Evolutionary conservation across 2,797 vertebrate species (phyloP).

Genomic region (Fistularia commersonii): DNA sequence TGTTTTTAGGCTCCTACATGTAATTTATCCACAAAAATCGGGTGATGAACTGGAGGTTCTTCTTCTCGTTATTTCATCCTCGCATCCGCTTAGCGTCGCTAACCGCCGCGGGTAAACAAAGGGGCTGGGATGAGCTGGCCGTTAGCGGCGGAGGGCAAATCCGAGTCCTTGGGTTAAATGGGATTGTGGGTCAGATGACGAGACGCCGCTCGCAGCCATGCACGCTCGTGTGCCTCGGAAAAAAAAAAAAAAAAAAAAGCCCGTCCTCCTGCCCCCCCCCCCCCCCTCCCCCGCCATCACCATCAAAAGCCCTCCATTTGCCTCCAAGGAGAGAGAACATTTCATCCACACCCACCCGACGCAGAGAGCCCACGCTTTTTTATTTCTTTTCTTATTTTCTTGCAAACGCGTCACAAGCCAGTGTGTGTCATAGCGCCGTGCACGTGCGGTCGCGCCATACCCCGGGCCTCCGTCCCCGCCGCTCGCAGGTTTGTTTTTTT

Average conservation of each 20-base stretch:
- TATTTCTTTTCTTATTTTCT: slow-evolving; percentile 15
- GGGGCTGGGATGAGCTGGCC: slow-evolving; percentile 32
- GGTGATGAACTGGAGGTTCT: too few species aligned
- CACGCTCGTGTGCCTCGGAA: slow-evolving; percentile 41
- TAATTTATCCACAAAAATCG: too few species aligned
- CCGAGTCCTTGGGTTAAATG: slow-evolving; percentile 64
- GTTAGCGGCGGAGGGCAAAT: slow-evolving; percentile 55
- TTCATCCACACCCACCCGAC: too few species aligned
- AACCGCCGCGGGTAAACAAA: slow-evolving; percentile 33
- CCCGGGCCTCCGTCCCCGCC: too few species aligned
- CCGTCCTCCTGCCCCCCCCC: slow-evolving; percentile 1
- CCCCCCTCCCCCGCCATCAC: slow-evolving; percentile 18
- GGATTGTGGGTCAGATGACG: slow-evolving; percentile 72
- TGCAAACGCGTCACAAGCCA: slow-evolving; percentile 25
- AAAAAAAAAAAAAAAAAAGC: slow-evolving; percentile 12
- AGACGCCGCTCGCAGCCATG: slow-evolving; percentile 52
- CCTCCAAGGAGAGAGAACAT: slow-evolving; percentile 42
- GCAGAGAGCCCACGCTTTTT: too few species aligned
- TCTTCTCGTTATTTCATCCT: slow-evolving; percentile 4
- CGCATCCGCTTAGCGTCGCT: slow-evolving; percentile 11
- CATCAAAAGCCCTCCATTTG: slow-evolving; percentile 53
- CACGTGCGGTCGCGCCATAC: too few species aligned
- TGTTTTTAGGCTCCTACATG: too few species aligned
- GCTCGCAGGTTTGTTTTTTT: too few species aligned
- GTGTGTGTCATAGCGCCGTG: too few species aligned